phyloP scores from a whole-genome alignment of 2,888 invertebrate genomes.

The Hemithea aestivaria region DNA sequence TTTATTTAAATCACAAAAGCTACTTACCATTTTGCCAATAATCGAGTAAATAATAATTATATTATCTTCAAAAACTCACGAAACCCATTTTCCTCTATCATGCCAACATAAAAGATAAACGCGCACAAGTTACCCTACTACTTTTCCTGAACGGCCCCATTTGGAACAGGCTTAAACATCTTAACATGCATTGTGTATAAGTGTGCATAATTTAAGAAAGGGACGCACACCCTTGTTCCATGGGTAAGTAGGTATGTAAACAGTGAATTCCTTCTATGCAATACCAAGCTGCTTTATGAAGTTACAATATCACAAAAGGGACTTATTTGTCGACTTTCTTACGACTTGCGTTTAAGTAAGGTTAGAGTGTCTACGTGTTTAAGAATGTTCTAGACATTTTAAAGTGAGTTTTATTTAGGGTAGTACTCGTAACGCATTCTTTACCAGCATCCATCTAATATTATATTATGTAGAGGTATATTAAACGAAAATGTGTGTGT shows the following conservation, averaged over 20 bases:
- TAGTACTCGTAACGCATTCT: no score
- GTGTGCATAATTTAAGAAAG: constrained; percentile 23
- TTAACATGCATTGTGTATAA: constrained; percentile 25
- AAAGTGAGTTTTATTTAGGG: no score
- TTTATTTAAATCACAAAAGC: no score
- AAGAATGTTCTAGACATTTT: no score
- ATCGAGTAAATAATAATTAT: no score
- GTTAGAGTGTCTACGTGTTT: no score
- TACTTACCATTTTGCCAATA: no score
- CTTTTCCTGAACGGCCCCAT: constrained; percentile 1
- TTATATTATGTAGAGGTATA: no score
- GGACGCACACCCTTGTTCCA: constrained; percentile 10
- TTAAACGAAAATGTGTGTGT: no score
- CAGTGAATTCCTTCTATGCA: constrained; percentile 12
- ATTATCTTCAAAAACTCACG: not conserved
- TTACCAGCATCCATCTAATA: no score
- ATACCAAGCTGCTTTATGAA: constrained; percentile 12
- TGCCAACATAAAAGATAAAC: no score
- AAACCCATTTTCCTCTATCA: no score
- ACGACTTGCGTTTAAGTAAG: not conserved
- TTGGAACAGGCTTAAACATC: constrained; percentile 22
- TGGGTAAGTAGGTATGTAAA: constrained; percentile 6
- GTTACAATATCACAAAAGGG: constrained; percentile 4
- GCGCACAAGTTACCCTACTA: not conserved
- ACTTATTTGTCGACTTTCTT: not conserved